Conservation (phyloP, 2,113 vertebrate genomes). For the Rhipidura dahli region DNA sequence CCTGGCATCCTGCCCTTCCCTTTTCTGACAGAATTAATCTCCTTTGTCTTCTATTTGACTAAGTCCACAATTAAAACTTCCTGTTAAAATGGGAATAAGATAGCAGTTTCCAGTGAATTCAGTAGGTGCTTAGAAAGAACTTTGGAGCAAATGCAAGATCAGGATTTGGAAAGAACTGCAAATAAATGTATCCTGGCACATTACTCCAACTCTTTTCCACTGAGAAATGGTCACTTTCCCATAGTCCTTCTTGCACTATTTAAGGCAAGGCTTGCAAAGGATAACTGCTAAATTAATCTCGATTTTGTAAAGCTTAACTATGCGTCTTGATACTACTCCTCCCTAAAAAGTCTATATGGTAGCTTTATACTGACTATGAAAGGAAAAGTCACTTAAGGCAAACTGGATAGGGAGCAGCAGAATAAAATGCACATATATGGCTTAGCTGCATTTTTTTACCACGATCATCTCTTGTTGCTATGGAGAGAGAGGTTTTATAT, state of each 20-base stretch:
- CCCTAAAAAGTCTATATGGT: background rate
- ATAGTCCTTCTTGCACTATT: background rate
- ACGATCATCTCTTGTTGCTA: slow-evolving; percentile 42
- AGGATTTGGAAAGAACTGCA: background rate
- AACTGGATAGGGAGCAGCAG: background rate
- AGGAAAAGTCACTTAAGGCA: slow-evolving; percentile 36
- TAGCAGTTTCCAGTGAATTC: background rate
- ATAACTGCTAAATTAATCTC: background rate
- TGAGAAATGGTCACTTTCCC: background rate
- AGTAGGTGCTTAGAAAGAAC: background rate
- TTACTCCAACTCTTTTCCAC: background rate
- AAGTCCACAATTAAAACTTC: background rate
- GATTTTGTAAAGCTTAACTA: background rate
- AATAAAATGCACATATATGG: background rate
- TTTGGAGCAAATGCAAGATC: background rate
- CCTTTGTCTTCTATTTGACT: background rate
- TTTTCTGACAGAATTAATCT: background rate
- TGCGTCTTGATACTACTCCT: background rate
- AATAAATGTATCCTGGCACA: background rate
- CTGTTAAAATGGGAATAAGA: background rate
- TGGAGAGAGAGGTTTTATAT: slow-evolving; percentile 4
- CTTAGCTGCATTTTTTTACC: background rate
- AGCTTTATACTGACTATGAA: background rate
- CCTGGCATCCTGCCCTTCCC: background rate
- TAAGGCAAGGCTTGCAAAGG: background rate